These are phyloP conservation scores for Tinea trinotella DNA, from an alignment of 2,888 invertebrate species.

Conservation along the genomic window DNA sequence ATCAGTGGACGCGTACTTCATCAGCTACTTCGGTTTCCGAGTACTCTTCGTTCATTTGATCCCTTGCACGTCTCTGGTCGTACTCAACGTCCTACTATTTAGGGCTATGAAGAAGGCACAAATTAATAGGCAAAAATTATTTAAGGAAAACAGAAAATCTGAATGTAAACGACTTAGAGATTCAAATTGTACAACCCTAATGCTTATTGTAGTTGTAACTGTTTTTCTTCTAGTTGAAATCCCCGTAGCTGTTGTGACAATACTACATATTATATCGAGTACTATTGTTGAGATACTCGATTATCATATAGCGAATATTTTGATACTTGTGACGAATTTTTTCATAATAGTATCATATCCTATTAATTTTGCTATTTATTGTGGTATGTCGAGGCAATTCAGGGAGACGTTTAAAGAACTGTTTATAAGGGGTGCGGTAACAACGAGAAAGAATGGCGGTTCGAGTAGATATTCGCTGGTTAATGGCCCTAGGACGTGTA, in stretches of 20 bases:
- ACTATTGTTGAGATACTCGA: conserved; percentile 80
- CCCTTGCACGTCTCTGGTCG: conserved; percentile 90
- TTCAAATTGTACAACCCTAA: conserved; percentile 88
- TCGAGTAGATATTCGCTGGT: conserved; percentile 86
- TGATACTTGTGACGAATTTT: conserved; percentile 90
- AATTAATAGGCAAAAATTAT: conserved; percentile 80
- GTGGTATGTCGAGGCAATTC: conserved; percentile 96
- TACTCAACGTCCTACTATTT: conserved; percentile 90
- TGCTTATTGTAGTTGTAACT: conserved; percentile 90
- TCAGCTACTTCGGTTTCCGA: conserved; percentile 86
- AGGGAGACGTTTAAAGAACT: conserved; percentile 92
- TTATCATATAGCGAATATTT: conserved; percentile 82
- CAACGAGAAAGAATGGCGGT: conserved; percentile 76
- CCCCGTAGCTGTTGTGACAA: conserved; percentile 86
- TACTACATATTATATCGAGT: conserved; percentile 86
- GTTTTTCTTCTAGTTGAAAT: conserved; percentile 88
- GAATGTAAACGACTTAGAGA: conserved; percentile 85
- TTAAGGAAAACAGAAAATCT: conserved; percentile 82
- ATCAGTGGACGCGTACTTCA: conserved; percentile 83
- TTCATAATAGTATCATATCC: conserved; percentile 93
- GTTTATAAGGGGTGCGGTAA: conserved; percentile 77
- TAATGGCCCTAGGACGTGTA: conserved; percentile 86
- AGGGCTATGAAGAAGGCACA: conserved; percentile 89
- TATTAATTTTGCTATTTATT: conserved; percentile 95
- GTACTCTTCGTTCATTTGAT: conserved; percentile 93